Base-by-base conservation (phyloP, 2,888 invertebrate genomes). In the Liopterus haemorrhoidalis region DNA sequence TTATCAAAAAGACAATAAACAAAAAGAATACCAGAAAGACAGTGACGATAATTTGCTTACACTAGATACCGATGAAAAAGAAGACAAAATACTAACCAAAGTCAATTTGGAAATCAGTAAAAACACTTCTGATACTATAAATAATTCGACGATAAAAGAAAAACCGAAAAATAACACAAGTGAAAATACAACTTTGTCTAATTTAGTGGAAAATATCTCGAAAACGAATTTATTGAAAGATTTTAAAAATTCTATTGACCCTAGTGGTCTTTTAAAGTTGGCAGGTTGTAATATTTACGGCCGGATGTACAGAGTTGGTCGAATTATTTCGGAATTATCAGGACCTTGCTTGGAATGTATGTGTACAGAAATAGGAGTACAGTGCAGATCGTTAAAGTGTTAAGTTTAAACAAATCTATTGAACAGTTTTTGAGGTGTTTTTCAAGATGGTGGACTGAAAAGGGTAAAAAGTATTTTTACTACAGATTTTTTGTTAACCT, bases 271-370 rank as follows among this genome's bases (percentile, higher is more conserved):
- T 38, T 67, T 86, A 31, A 89, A 88, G 66, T 65, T 90, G 49
- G 87, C 87, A 8, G 90, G 90, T 1, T 91, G 91, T 62, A 91
- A 91, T 67, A 90, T 91, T 57, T 90, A 90, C 59, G 91, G 91
- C 4, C 75, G 83, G 51, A 90, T 90, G 85, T 90, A 90, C 65
- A 75, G 84, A 16, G 85, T 90, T 6, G 88, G 86, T 3, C 74
- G 81, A 58, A 82, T 87, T 54, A 89, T 91, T 56, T 75, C 82
- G 2, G 89, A 91, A 69, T 69, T 91, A 49, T 88, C 89, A 4
- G 81, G 81, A 45, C 79, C 83, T 9, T 91, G 91, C 66, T 75
- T 82, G 54, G 85, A 86, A 67, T 91, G 91, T 67, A 82, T 82
- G 68, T 91, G 91, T 69, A 87, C 89, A 27, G 85, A 88, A 62